phyloP scores from a whole-genome alignment of 2,888 invertebrate species.

The Anthophora plumipes region DNA sequence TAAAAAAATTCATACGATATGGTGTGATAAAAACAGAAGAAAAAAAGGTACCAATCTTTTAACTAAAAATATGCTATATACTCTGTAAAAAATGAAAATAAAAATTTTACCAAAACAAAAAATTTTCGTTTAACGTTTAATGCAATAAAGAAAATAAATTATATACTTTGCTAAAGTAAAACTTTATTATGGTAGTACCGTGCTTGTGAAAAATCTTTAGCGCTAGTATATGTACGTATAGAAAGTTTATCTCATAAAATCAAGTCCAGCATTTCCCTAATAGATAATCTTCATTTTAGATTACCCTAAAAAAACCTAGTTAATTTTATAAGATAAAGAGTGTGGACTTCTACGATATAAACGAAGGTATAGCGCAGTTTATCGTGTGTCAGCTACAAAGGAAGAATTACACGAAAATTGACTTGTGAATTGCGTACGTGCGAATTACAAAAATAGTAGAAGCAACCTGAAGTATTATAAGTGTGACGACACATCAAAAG shows the following conservation, averaged over 20 bases:
- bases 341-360: background rate
- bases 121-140: no score
- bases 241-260: background rate
- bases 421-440: background rate
- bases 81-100: no score
- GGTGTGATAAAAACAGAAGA: no score
- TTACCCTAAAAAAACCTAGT: background rate
- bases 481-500: no score
- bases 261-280: background rate
- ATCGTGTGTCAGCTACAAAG: background rate
- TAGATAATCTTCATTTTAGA: background rate
- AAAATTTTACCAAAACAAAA: no score
- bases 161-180: no score
- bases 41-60: no score
- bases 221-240: background rate
- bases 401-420: background rate
- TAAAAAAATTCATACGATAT: no score
- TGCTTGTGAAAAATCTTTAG: no score
- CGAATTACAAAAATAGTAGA: background rate
- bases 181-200: no score
- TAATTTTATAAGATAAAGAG: background rate
- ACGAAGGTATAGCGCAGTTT: background rate
- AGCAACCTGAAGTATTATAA: background rate
- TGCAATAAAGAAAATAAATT: no score
- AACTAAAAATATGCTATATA: no score